Evolutionary conservation across 2,113 vertebrate genomes (phyloP).

Genomic region (Glaucidium brasilianum): DNA sequence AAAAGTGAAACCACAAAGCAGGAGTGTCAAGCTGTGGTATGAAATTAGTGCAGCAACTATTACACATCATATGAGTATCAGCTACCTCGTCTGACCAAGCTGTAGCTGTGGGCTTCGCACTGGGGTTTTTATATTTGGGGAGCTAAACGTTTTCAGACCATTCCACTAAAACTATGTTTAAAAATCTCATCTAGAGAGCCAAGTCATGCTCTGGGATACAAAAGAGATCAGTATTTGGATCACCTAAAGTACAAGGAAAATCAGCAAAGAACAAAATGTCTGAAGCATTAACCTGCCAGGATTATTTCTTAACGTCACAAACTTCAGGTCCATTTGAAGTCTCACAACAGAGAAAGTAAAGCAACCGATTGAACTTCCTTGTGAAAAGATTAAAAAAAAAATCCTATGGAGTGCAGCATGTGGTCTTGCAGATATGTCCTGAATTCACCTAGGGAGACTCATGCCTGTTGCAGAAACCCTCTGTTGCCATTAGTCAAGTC

Average conservation of each 20-base stretch:
- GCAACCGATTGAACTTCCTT: background rate
- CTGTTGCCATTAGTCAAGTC: background rate
- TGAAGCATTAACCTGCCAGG: slow-evolving; percentile 31
- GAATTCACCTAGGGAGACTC: background rate
- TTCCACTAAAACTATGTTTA: background rate
- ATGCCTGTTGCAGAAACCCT: background rate
- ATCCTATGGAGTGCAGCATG: slow-evolving; percentile 27
- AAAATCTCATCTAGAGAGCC: background rate
- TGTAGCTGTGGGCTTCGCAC: fast-evolving
- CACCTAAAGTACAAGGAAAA: background rate
- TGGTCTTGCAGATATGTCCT: background rate
- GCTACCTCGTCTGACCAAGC: background rate
- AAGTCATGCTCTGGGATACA: background rate
- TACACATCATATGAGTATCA: background rate
- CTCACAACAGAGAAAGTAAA: slow-evolving; percentile 45
- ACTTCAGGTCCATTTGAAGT: slow-evolving; percentile 56
- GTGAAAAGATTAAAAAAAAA: slow-evolving; percentile 24
- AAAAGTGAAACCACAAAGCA: background rate
- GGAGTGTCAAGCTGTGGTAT: background rate
- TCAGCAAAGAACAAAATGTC: slow-evolving; percentile 29
- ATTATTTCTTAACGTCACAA: slow-evolving; percentile 18
- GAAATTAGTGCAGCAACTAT: background rate
- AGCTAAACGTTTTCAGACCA: background rate
- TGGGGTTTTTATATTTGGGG: background rate
- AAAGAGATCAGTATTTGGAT: slow-evolving; percentile 28